These are phyloP conservation scores for Embidobia sp. DNA, from an alignment of 2,888 invertebrate genomes.

Conservation along the genomic window DNA sequence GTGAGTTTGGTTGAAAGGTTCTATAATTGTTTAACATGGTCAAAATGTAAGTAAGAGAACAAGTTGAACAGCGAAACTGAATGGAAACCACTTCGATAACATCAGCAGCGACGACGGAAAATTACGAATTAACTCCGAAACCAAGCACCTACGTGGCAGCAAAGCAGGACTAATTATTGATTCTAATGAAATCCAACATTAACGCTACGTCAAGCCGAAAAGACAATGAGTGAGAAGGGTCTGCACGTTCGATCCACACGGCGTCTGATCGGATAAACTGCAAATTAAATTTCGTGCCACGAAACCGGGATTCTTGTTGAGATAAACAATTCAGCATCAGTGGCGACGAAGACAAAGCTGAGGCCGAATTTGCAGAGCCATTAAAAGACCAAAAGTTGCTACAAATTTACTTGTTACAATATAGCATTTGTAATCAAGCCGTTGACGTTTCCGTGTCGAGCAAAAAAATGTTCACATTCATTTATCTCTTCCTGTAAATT, in stretches of 20 bases:
- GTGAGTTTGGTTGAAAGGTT: too few relatives aligned
- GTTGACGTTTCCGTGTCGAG: too few relatives aligned
- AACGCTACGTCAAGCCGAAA: conserved; percentile 52
- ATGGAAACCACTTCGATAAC: conserved; percentile 20
- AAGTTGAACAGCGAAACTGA: neutral
- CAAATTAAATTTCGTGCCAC: conserved; percentile 52
- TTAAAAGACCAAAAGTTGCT: neutral
- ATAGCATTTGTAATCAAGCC: too few relatives aligned
- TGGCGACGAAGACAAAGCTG: neutral
- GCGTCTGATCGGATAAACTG: conserved; percentile 34
- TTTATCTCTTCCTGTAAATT: too few relatives aligned
- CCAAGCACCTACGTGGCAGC: neutral
- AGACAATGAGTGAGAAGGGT: conserved; percentile 63
- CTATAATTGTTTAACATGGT: too few relatives aligned
- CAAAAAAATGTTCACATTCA: too few relatives aligned
- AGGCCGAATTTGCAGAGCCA: neutral
- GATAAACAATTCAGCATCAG: conserved; percentile 40
- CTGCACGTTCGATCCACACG: conserved; percentile 49
- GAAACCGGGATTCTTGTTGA: conserved; percentile 11
- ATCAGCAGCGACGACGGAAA: conserved; percentile 23
- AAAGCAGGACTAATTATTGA: conserved; percentile 56
- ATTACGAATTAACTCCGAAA: conserved; percentile 34
- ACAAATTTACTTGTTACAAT: too few relatives aligned
- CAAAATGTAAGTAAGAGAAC: neutral
- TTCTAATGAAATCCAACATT: conserved; percentile 62